Evolutionary conservation across 1,140 invertebrate genomes (phyloP).

Genomic region (Aphelinus atriplicis): DNA sequence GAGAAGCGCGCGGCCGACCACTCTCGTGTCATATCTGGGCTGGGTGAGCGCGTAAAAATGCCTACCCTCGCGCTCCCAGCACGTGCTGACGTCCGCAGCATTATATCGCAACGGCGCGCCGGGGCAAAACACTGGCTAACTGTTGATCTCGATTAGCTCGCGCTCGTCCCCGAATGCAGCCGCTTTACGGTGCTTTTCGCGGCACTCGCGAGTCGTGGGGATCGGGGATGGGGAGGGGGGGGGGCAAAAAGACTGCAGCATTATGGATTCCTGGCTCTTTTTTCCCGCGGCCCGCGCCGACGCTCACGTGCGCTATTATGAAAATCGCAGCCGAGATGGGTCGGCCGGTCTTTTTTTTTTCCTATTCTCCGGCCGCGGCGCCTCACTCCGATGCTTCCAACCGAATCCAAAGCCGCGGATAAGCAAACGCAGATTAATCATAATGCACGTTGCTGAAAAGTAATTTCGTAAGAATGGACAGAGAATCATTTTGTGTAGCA

Average conservation of each 20-base stretch:
- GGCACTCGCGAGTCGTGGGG: background rate
- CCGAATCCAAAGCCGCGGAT: too few species aligned
- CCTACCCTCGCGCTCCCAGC: too few species aligned
- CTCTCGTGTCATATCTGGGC: too few species aligned
- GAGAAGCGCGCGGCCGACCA: too few species aligned
- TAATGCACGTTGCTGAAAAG: too few species aligned
- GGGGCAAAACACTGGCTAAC: background rate
- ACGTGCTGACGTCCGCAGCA: too few species aligned
- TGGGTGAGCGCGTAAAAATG: too few species aligned
- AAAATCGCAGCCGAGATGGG: constrained; percentile 13
- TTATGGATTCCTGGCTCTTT: constrained; percentile 7
- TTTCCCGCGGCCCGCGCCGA: background rate
- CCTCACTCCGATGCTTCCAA: too few species aligned
- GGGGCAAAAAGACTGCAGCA: constrained; percentile 5
- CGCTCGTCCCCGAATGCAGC: background rate
- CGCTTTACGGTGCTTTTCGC: constrained; percentile 26
- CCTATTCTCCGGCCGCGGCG: background rate
- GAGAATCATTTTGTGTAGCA: too few species aligned
- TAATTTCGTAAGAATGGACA: too few species aligned
- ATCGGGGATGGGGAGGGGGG: too few species aligned
- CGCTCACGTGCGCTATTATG: constrained; percentile 16
- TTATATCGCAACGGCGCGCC: background rate
- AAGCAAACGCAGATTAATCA: too few species aligned
- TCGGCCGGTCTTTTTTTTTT: constrained; percentile 4
- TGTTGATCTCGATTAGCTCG: constrained; percentile 1